These are phyloP conservation scores for Typhlichthys eigenmanni DNA, from an alignment of 2,797 vertebrate species.

Conservation along the genomic window DNA sequence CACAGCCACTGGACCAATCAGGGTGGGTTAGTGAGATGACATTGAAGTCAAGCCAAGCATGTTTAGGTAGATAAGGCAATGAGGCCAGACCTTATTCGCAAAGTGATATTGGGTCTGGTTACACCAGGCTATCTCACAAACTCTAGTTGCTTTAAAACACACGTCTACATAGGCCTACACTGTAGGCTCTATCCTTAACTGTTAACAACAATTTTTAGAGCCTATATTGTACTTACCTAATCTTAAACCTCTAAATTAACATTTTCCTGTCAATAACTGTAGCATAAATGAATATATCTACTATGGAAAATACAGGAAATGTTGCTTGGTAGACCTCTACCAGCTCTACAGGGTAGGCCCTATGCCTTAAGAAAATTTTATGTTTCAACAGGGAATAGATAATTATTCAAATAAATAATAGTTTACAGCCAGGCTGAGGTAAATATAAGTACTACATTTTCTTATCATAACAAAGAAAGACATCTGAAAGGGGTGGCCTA, in stretches of 20 bases:
- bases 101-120: too few species aligned
- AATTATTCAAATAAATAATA: slow-evolving; percentile 35
- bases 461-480: slow-evolving; percentile 66
- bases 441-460: slow-evolving; percentile 51
- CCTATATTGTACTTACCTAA: slow-evolving; percentile 9
- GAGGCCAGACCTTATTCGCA: too few species aligned
- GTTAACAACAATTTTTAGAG: slow-evolving; percentile 2
- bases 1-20: too few species aligned
- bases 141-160: slow-evolving; percentile 35
- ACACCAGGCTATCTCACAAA: slow-evolving; percentile 18
- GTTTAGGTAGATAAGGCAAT: too few species aligned
- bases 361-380: slow-evolving; percentile 43
- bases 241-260: slow-evolving; percentile 27
- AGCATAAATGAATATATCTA: slow-evolving; percentile 29
- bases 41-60: too few species aligned
- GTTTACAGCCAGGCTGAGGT: slow-evolving; percentile 50
- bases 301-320: slow-evolving; percentile 24
- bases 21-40: too few species aligned
- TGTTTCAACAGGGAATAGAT: slow-evolving; percentile 42
- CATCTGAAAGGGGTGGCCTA: slow-evolving; percentile 54
- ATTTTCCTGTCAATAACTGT: slow-evolving; percentile 32
- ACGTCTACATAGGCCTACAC: slow-evolving; percentile 19
- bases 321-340: slow-evolving; percentile 25
- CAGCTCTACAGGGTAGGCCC: slow-evolving; percentile 38
- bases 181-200: neutral